phyloP scores from a whole-genome alignment of 2,888 invertebrate species.

The Chydorus sphaericus region DNA sequence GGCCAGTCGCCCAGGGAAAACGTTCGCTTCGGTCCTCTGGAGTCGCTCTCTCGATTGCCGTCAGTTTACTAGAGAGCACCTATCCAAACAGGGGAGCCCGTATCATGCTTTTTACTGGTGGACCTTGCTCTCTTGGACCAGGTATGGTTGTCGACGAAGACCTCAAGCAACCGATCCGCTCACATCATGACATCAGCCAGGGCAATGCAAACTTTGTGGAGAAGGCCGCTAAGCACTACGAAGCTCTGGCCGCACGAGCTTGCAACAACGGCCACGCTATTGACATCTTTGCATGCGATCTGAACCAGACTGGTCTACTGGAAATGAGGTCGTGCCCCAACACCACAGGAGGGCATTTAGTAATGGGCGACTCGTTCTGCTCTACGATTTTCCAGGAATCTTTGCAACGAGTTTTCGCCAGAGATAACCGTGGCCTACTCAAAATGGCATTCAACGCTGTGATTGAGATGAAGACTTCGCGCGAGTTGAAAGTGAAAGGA shows the following conservation, averaged over 20 bases:
- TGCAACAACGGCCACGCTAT: conserved; percentile 94
- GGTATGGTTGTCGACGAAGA: conserved; percentile 96
- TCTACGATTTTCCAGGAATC: conserved; percentile 98
- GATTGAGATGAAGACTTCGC: conserved; percentile 89
- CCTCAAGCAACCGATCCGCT: conserved; percentile 89
- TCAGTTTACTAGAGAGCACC: conserved; percentile 87
- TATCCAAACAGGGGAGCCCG: conserved; percentile 94
- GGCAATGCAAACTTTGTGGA: conserved; percentile 98
- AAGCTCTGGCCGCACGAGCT: conserved; percentile 72
- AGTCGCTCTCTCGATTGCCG: conserved; percentile 90
- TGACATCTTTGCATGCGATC: conserved; percentile 93
- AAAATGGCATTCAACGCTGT: conserved; percentile 98
- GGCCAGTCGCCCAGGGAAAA: conserved; percentile 92
- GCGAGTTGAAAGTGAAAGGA: conserved; percentile 87
- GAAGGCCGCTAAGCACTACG: conserved; percentile 94
- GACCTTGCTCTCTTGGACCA: conserved; percentile 95
- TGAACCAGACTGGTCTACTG: conserved; percentile 95
- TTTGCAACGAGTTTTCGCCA: conserved; percentile 90
- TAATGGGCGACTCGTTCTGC: conserved; percentile 99
- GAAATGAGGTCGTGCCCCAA: conserved; percentile 98
- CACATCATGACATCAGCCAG: conserved; percentile 96
- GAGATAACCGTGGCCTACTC: conserved; percentile 74
- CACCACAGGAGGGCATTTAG: conserved; percentile 95
- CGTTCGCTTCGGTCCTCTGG: conserved; percentile 87
- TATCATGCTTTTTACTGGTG: conserved; percentile 93